phyloP scores from a whole-genome alignment of 2,113 vertebrate species.

The Pseudorectes ferrugineus region DNA sequence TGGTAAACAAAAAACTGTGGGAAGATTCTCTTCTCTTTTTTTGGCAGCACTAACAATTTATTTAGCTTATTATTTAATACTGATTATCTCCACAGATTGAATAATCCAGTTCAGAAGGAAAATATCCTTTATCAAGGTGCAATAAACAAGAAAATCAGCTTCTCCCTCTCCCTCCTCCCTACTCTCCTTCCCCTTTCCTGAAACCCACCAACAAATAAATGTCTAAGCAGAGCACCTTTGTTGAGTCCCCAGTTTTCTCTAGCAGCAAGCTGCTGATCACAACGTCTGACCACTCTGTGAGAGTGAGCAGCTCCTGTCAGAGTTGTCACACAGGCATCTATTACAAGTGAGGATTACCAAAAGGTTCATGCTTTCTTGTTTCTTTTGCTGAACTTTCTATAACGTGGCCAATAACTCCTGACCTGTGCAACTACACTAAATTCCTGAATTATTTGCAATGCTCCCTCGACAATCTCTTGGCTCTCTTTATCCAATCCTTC shows the following conservation, averaged over 20 bases:
- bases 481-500: not conserved
- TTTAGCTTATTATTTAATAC: not conserved
- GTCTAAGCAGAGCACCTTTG: not conserved
- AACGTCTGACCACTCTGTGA: not conserved
- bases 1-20: not conserved
- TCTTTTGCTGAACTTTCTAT: not conserved
- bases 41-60: not conserved
- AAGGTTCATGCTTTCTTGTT: not conserved
- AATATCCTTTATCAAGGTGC: not conserved
- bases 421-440: not conserved
- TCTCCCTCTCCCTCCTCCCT: not conserved
- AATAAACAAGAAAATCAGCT: not conserved
- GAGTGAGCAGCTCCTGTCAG: not conserved
- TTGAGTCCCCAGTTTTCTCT: not conserved
- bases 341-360: not conserved
- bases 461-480: not conserved
- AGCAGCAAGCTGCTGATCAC: not conserved
- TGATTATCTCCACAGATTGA: not conserved
- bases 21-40: not conserved
- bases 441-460: not conserved
- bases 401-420: not conserved
- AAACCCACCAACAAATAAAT: not conserved
- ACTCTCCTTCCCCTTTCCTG: not conserved
- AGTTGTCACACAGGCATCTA: not conserved
- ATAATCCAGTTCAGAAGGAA: not conserved